A percentile compares a stretch with the other conserved stretches of the same genome.
Conservation (phyloP, 2,113 vertebrate species). For the Anoura caudifer region DNA sequence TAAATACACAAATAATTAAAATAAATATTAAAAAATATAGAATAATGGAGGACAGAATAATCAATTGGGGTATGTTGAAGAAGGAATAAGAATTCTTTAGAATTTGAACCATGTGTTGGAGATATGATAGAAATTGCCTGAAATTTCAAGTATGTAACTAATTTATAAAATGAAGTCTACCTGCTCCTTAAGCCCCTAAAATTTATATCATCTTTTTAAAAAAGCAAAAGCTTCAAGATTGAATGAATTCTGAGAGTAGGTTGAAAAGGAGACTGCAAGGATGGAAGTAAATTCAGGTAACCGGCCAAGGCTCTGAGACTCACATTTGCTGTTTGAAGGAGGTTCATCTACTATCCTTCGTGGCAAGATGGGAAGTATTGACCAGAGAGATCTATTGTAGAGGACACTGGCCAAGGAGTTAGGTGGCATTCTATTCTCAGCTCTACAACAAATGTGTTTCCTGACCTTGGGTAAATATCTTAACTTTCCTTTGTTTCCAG, state of each 20-base stretch:
- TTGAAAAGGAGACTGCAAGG: conserved; percentile 6
- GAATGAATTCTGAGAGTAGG: background rate
- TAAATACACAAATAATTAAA: background rate
- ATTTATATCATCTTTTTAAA: background rate
- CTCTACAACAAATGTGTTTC: background rate
- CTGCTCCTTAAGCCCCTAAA: background rate
- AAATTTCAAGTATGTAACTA: background rate
- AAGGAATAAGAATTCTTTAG: background rate
- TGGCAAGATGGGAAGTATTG: conserved; percentile 19
- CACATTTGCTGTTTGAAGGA: conserved; percentile 24
- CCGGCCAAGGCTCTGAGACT: background rate
- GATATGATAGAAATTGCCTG: background rate
- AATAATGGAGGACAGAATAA: background rate
- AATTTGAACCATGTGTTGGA: background rate
- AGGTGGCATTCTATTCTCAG: background rate
- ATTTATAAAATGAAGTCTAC: background rate
- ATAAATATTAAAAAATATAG: background rate
- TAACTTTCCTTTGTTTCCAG: conserved; percentile 6
- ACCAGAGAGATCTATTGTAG: background rate
- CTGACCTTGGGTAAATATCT: background rate
- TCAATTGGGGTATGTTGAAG: background rate
- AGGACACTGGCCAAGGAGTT: background rate
- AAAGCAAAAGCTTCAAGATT: background rate
- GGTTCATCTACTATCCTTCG: background rate
- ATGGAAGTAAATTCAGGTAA: conserved; percentile 5